Conservation (phyloP, 1,140 invertebrate species). For the Sitodiplosis mosellana region DNA sequence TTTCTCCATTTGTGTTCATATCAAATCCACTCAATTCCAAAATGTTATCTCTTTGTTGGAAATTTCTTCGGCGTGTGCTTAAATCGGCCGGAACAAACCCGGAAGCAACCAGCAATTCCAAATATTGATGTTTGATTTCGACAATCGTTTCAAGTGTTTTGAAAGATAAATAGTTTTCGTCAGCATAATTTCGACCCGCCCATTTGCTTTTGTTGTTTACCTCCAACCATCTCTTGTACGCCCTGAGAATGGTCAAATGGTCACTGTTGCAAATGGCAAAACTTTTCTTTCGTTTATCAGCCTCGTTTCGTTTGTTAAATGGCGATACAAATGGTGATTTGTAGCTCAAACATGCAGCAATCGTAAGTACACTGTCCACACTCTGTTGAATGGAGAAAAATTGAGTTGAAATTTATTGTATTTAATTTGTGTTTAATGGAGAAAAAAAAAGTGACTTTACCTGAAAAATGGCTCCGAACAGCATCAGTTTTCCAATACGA, state of each 20-base stretch:
- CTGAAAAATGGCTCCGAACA: slow-evolving; percentile 81
- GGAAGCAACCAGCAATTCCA: slow-evolving; percentile 63
- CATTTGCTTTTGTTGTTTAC: slow-evolving; percentile 33
- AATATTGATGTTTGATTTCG: slow-evolving; percentile 65
- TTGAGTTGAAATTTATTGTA: neutral
- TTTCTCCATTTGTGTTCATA: slow-evolving; percentile 56
- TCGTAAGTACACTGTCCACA: slow-evolving; percentile 81
- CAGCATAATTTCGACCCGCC: slow-evolving; percentile 45
- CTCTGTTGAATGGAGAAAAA: slow-evolving; percentile 27
- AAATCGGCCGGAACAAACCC: slow-evolving; percentile 52
- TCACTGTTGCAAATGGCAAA: slow-evolving; percentile 59
- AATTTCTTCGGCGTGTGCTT: slow-evolving; percentile 29
- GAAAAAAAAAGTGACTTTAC: neutral
- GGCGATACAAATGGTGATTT: slow-evolving; percentile 66
- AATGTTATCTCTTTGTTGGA: slow-evolving; percentile 39
- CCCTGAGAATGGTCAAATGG: slow-evolving; percentile 59
- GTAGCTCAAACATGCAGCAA: slow-evolving; percentile 75
- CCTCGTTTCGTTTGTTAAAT: slow-evolving; percentile 49
- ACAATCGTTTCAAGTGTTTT: slow-evolving; percentile 51
- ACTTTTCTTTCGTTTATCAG: slow-evolving; percentile 48
- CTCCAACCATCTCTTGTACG: slow-evolving; percentile 62
- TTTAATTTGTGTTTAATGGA: neutral
- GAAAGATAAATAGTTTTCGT: slow-evolving; percentile 54
- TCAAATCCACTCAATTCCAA: slow-evolving; percentile 39
- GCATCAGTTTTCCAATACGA: slow-evolving; percentile 70